A percentile compares a stretch with the other conserved stretches of the same genome.
These are phyloP conservation scores for Muscicapa comitata DNA, from an alignment of 2,797 vertebrate species.

Conservation along the genomic window DNA sequence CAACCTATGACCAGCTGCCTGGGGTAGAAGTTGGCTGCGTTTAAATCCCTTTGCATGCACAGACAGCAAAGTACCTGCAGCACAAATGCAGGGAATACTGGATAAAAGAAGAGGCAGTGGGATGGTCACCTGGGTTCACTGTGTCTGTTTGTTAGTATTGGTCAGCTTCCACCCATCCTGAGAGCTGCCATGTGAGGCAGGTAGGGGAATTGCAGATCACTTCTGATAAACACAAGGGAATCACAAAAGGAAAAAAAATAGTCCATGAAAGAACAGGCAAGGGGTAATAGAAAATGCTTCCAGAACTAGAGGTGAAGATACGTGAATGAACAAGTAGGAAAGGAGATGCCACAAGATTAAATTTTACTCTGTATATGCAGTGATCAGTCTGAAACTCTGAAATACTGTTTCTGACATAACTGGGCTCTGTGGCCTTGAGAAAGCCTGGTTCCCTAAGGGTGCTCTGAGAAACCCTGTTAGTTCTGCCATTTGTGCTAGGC, in stretches of 20 bases:
- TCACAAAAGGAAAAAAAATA: background rate
- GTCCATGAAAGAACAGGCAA: background rate
- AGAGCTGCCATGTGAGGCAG: background rate
- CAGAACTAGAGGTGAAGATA: background rate
- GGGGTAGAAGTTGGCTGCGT: background rate
- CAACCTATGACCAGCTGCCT: background rate
- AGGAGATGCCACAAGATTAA: background rate
- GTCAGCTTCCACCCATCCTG: background rate
- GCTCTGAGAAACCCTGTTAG: background rate
- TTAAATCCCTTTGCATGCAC: background rate
- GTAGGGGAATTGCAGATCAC: background rate
- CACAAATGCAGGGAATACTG: background rate
- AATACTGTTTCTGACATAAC: background rate
- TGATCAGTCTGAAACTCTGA: background rate
- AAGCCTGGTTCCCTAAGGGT: background rate
- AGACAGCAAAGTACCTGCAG: background rate
- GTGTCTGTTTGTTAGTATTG: background rate
- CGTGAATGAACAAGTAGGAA: background rate
- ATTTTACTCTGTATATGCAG: background rate
- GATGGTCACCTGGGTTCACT: background rate
- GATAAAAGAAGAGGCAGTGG: background rate
- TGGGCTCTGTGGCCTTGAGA: background rate
- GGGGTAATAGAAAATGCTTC: background rate
- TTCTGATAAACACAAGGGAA: background rate
- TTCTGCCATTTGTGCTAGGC: background rate